Percentiles rank a stretch among this genome's conserved stretches.
phyloP scores from a whole-genome alignment of 2,888 invertebrate species.

The Megastigmus dorsalis region DNA sequence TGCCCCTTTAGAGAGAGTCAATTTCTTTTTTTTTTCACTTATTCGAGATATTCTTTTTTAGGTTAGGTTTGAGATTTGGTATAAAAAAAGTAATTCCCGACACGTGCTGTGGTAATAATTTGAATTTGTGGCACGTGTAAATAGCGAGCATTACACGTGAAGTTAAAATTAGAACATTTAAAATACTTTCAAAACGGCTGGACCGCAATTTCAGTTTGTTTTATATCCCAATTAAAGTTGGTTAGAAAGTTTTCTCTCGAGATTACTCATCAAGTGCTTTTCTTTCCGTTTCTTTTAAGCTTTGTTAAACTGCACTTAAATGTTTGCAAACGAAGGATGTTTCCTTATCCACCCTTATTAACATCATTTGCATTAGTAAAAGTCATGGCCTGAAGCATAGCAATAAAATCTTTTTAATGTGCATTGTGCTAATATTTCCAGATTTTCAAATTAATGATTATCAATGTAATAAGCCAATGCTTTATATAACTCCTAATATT shows the following conservation, averaged over 20 bases:
- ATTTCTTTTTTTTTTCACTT: too few species aligned
- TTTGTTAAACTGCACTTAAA: conserved; percentile 2
- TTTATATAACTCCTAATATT: too few species aligned
- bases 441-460: too few species aligned
- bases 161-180: not conserved
- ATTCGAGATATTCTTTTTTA: too few species aligned
- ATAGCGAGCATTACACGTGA: not conserved
- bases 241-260: conserved; percentile 28
- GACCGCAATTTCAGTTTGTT: conserved; percentile 13
- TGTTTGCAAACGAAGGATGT: not conserved
- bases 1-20: too few species aligned
- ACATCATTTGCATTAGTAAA: not conserved
- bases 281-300: conserved; percentile 13
- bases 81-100: too few species aligned
- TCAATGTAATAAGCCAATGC: too few species aligned
- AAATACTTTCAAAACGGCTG: conserved; percentile 6
- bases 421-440: too few species aligned
- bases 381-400: not conserved
- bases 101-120: too few species aligned
- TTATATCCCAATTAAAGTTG: conserved; percentile 37
- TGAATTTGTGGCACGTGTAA: not conserved
- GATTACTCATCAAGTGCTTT: conserved; percentile 6
- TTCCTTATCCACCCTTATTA: not conserved
- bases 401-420: too few species aligned
- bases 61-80: too few species aligned